These are phyloP conservation scores for Amphiprion ocellaris DNA, from an alignment of 2,113 vertebrate genomes.

Conservation along the genomic window DNA sequence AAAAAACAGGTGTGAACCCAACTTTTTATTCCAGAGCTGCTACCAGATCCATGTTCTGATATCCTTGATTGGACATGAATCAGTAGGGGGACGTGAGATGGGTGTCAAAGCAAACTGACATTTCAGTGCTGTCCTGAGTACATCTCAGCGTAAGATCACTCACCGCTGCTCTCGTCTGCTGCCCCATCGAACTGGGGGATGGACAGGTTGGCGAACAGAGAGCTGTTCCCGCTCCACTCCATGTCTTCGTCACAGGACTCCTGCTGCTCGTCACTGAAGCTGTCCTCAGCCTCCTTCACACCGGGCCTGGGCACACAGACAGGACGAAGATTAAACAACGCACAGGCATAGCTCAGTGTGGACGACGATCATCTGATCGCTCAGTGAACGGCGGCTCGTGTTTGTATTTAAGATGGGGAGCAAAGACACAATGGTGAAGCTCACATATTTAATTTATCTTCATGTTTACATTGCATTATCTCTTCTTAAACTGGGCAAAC, in stretches of 20 bases:
- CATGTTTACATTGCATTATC: neutral
- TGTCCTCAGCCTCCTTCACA: constrained; percentile 85
- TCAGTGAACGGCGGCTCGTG: neutral
- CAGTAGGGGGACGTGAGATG: constrained; percentile 23
- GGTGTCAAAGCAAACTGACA: constrained; percentile 34
- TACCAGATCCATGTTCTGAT: constrained; percentile 21
- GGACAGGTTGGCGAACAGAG: constrained; percentile 90
- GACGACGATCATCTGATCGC: neutral
- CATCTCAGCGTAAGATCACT: constrained; percentile 44
- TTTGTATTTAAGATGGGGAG: too few relatives aligned
- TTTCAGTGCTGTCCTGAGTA: neutral
- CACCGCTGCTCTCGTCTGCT: constrained; percentile 97
- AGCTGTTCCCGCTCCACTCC: constrained; percentile 91
- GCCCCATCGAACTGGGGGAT: constrained; percentile 98
- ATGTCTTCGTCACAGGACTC: constrained; percentile 95
- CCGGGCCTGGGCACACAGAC: constrained; percentile 76
- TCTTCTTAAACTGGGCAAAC: too few relatives aligned
- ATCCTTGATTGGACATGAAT: constrained; percentile 21
- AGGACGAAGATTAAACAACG: constrained; percentile 14
- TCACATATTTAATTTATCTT: neutral
- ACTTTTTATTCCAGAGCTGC: constrained; percentile 1
- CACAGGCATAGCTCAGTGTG: neutral
- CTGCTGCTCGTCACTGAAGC: constrained; percentile 90
- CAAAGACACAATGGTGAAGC: neutral
- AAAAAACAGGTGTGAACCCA: constrained; percentile 2